Base-by-base conservation (phyloP, 2,888 invertebrate genomes). In the Therioaphis trifolii region DNA sequence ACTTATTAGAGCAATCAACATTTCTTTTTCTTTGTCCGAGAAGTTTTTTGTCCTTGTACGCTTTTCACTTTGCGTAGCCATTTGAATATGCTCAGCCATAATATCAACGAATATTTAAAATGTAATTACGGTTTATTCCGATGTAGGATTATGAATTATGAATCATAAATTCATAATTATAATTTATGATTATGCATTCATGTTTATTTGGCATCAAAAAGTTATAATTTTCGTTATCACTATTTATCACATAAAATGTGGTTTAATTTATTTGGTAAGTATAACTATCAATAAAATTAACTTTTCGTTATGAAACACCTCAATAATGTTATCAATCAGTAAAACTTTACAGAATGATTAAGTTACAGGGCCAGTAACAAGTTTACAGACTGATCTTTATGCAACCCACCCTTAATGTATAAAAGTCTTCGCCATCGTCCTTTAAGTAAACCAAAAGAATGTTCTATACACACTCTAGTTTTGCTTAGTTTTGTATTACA, bases 221-320 rank as follows among this genome's bases (percentile, higher is more conserved):
- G n/a, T n/a, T n/a, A n/a, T n/a, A n/a, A n/a, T n/a, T n/a, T n/a
- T 21, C 3, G 12, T 55, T 55, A 55, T 55, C 21, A n/a, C 9
- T 12, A 55, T 55, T 55, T 12, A 55, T 55, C 58, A 58, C 11
- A 24, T 58, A 58, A 24, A 58, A 58, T 24, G 11, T 58, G 24
- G 58, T 61, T 24, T 61, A 61, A 61, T 61, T 61, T 61, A 61
- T 61, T 61, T 61, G 24, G 27, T 61, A 61, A 61, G 24, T 15
- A 61, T 15, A 24, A 24, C 27, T 27, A 61, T 61, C 15, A 61
- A 61, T 61, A 61, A 27, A 5, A n/a, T 61, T 27, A 61, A 24
- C 0, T 24, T 27, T 24, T 61, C 27, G 14, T 27, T 61, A 61
- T 27, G 58, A n/a, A n/a, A n/a, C 58, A 61, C 12, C 27, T 15